A percentile compares a stretch with the other conserved stretches of the same genome.
Conservation (phyloP, 2,888 invertebrate species). For the Drosophila setosimentum region DNA sequence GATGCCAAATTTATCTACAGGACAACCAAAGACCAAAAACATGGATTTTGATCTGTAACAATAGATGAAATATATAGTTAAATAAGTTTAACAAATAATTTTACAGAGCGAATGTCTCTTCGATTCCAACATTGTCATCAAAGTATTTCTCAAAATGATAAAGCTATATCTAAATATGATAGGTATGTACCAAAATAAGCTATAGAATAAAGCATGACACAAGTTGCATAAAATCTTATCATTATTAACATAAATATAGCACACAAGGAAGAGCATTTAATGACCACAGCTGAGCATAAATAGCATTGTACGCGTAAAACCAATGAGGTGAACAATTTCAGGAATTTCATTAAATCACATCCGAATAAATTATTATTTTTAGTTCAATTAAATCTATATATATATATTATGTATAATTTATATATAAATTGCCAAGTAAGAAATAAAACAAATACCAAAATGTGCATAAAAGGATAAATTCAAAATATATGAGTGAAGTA, state of each 20-base stretch:
- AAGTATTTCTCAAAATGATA: background rate
- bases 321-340: conserved; percentile 30
- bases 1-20: background rate
- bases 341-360: conserved; percentile 65
- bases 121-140: background rate
- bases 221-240: background rate
- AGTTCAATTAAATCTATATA: conserved; percentile 31
- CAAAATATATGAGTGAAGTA: conserved; percentile 44
- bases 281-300: conserved; percentile 4
- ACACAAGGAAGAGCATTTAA: conserved; percentile 18
- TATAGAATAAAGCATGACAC: background rate
- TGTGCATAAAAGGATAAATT: conserved; percentile 74
- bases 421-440: conserved; percentile 35
- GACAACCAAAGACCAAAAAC: background rate
- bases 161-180: background rate
- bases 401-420: conserved; percentile 30
- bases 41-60: background rate
- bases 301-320: conserved; percentile 2
- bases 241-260: background rate
- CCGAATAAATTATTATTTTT: conserved; percentile 67
- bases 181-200: background rate
- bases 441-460: conserved; percentile 36
- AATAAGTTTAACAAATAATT: background rate
- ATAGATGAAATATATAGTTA: no score
- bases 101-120: background rate